Base-by-base conservation (phyloP, 2,113 vertebrate species). In the Alouatta palliata region DNA sequence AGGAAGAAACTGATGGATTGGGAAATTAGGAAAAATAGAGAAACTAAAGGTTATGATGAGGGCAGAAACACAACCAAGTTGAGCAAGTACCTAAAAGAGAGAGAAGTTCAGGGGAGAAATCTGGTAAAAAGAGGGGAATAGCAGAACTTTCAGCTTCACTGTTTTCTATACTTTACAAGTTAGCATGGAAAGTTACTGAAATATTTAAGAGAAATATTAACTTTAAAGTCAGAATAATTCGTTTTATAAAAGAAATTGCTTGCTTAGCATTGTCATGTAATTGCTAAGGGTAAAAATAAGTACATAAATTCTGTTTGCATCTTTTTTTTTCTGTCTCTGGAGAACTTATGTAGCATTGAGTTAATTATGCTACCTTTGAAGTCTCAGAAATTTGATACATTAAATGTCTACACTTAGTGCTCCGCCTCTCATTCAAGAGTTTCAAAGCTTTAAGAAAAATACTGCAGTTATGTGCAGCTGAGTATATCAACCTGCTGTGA, bases 301-400 rank as follows among this genome's bases (percentile, higher is more conserved):
- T 83, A 90, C 84, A 87, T 85, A 61, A 94, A 56, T 95, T 96
- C 54, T 52, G 71, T 97, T 92, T 92, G 43, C 25, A 52, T 94
- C 87, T 47, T 87, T 87, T 92, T 77, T 56, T 73, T 80, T 20
- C 37, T 86, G 66, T 90, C 90, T 79, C 90, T 95, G 58, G 71
- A 96, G 81, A 92, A 97, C 90, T 96, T 92, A 83, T 88, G 52
- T 95, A 58, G 86, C 84, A 93, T 75, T 82, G 87, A 96, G 75
- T 86, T 97, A 97, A 97, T 97, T 93, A 92, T 64, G 86, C 30
- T 92, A 66, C 21, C 81, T 98, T 97, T 97, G 92, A 98, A 97
- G 95, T 95, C 85, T 96, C 90, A 85, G 93, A 96, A 81, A 92
- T 70, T 87, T 95, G 93, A 84, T 93, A 73, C 54, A 40, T 89